Base-by-base conservation (phyloP, 1,140 invertebrate genomes). In the Drosophila ananassae region DNA sequence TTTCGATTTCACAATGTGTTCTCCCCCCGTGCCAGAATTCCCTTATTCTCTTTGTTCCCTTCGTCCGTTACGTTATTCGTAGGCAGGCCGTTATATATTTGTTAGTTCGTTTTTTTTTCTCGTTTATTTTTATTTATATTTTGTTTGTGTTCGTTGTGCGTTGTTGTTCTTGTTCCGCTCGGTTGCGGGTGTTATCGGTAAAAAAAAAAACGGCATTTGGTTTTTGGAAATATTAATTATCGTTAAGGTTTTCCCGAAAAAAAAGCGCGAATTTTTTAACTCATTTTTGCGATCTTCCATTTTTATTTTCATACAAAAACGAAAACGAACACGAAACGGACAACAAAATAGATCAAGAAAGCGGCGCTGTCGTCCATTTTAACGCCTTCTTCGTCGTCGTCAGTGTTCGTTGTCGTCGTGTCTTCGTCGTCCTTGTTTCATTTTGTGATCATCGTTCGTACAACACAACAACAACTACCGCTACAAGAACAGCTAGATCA, bases 341-440 rank as follows among this genome's bases (percentile, higher is more conserved):
- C 25, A 2, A 3, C 8, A 13, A 10, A 46, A 32, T 24, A 9
- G 30, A 22, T 25, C 13, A 48, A 61, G 13, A 30, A 24, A 72
- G 67, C 55, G 68, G 68, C 68, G 48, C 54, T 59, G 34, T 60
- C 73, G 56, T 68, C 56, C 53, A 55, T 60, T 60, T 56, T 32
- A 52, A 64, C 60, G 63, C 32, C 61, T 44, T 63, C 55, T 53
- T 64, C 73, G 66, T 62, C 73, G 66, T 62, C 24, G 53, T 74
- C 63, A 59, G 34, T 44, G 73, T 77, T 61, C 52, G 50, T 46
- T 47, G 52, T 41, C 59, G 60, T 69, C 58, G 69, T 75, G 54
- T 75, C 64, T 54, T 72, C 73, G 62, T 83, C 69, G 77, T 83
- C 59, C 71, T 84, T 82, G 69, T 61, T 61, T 72, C 71, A 53